These are phyloP conservation scores for Sarcophaga subvicina DNA, from an alignment of 2,888 invertebrate species.

Conservation along the genomic window DNA sequence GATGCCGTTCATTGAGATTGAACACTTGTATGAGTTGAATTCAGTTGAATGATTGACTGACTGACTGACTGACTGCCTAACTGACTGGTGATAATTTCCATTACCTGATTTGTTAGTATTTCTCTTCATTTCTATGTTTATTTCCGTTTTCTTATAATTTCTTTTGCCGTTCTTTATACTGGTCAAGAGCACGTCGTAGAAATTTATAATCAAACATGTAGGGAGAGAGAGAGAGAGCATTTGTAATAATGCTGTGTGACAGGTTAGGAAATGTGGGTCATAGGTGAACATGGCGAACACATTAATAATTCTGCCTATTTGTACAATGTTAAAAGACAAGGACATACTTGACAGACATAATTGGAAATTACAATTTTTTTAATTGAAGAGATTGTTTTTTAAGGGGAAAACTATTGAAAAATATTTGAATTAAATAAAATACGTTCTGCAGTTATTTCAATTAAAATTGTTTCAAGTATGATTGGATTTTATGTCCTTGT, in stretches of 20 bases:
- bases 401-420: too few relatives aligned
- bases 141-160: not conserved
- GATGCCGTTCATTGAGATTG: not conserved
- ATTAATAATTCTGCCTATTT: not conserved
- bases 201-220: not conserved
- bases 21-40: not conserved
- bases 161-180: not conserved
- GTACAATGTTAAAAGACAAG: too few relatives aligned
- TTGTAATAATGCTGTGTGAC: not conserved
- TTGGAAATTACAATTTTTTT: not conserved
- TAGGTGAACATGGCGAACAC: not conserved
- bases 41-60: not conserved
- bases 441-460: too few relatives aligned
- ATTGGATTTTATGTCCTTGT: not conserved
- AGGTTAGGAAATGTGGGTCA: not conserved
- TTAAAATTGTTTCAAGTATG: not conserved
- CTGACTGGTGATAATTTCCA: constrained; percentile 3
- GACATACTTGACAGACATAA: too few relatives aligned
- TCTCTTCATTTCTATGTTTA: not conserved
- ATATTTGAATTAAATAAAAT: too few relatives aligned
- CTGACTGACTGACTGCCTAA: not conserved
- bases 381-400: too few relatives aligned
- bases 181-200: not conserved
- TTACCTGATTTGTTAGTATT: constrained; percentile 17
- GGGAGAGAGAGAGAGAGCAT: not conserved